Conservation (phyloP, 2,113 vertebrate genomes). For the Myiopsitta monachus region DNA sequence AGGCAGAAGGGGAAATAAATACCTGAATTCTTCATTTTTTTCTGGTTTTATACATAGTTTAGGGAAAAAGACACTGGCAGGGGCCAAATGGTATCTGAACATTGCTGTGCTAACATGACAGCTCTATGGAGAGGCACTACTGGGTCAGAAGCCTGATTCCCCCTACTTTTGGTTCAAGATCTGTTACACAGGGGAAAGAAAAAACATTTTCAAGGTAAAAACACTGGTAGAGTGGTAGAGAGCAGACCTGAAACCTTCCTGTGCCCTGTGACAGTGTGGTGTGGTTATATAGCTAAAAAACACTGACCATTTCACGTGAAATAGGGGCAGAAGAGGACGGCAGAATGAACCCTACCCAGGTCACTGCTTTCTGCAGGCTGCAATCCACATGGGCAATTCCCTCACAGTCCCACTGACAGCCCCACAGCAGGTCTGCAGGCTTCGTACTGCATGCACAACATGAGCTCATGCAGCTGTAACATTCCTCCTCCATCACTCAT, state of each 20-base stretch:
- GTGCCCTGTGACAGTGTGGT: neutral
- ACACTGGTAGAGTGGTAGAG: neutral
- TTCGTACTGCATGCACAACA: neutral
- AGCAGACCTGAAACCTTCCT: neutral
- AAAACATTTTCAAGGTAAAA: neutral
- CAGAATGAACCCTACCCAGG: neutral
- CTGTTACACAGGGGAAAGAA: neutral
- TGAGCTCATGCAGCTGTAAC: neutral
- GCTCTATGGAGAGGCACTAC: neutral
- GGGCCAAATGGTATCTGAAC: neutral
- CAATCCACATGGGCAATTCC: accelerated
- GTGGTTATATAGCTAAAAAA: neutral
- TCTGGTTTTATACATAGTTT: neutral
- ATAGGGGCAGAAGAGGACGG: neutral
- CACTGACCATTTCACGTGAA: neutral
- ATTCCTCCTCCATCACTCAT: neutral
- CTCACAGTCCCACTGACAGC: neutral
- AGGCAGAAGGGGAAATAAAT: neutral
- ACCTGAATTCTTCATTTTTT: neutral
- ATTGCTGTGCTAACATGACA: neutral
- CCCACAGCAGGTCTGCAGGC: accelerated
- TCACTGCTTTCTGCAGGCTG: neutral
- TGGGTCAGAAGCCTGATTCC: neutral
- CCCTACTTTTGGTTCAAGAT: neutral
- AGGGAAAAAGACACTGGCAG: neutral